These are phyloP conservation scores for Baccha elongata DNA, from an alignment of 2,888 invertebrate genomes.

Conservation along the genomic window DNA sequence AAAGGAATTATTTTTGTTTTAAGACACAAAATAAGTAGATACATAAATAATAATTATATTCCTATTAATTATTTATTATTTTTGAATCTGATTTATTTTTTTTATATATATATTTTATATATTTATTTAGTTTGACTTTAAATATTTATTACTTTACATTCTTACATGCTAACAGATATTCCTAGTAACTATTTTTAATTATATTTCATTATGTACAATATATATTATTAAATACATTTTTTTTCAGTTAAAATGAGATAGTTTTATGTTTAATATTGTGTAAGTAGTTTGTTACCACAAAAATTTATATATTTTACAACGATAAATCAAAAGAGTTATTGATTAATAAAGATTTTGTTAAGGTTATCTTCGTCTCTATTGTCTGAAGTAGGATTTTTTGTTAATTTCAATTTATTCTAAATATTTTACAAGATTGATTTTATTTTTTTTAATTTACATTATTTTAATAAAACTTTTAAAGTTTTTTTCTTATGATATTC, in stretches of 20 bases:
- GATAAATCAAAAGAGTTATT: neutral
- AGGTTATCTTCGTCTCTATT: neutral
- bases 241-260: neutral
- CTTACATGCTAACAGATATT: conserved; percentile 18
- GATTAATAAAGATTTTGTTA: neutral
- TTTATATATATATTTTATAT: conserved; percentile 27
- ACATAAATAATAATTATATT: too few relatives aligned
- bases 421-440: conserved; percentile 41
- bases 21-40: conserved; percentile 63
- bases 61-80: conserved; percentile 44
- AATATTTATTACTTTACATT: conserved; percentile 54
- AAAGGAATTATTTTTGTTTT: conserved; percentile 36
- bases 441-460: conserved; percentile 43
- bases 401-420: conserved; percentile 7
- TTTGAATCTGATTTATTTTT: conserved; percentile 17
- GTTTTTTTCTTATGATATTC: conserved; percentile 18
- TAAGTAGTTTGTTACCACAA: neutral
- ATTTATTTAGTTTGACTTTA: conserved; percentile 38
- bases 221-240: neutral
- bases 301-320: conserved; percentile 9
- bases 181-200: neutral
- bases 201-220: conserved; percentile 41
- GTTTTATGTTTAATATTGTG: neutral
- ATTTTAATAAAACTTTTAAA: conserved; percentile 17
- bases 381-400: too few relatives aligned